Evolutionary conservation across 92 coral and sea anemone species (phyloP), one percentile per base, ranked within the genome.

Genomic region (Blastomussa wellsi): DNA sequence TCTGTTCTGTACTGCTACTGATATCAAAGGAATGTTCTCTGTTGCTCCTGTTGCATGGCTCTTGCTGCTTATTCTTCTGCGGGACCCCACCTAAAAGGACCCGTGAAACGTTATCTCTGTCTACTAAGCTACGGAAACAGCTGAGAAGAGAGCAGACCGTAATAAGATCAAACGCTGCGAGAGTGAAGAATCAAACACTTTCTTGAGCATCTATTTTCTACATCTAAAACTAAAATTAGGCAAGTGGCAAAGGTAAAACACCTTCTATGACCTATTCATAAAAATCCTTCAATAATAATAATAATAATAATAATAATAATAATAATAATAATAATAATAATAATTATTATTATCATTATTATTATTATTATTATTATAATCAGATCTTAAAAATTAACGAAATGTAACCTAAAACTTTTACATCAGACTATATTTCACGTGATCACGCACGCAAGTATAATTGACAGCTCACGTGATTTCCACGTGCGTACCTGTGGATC

Each of bases 21-120:
- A 92, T 78, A 94, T 92, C 66, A 94, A 74, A 48, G 98, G 98
- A 41, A 90, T 82, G 53, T 94, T 90, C 57, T 94, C 98, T n/a
- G 76, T 24, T 57, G 29, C 79, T n/a, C n/a, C n/a, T n/a, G n/a
- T n/a, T 17, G 81, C 80, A 13, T 86, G 93, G 68, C 83, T 83
- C 67, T 89, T 91, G 80, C 83, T 84, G 80, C 90, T 84, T 29
- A 87, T 82, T 76, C 86, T 94, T 62, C 95, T 81, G 49, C 91
- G 89, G 47, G 91, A 69, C 55, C 91, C 85, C n/a, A 73, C 70
- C 82, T 90, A 32, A 37, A 76, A 29, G 33, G 38, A 42, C 83
- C 48, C 49, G 35, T 20, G 7, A 74, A 53, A n/a, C 20, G 37
- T 57, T 0, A 74, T 2, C 35, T 39, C 49, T 64, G 28, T 3